Percentiles rank a stretch among this genome's conserved stretches.
These are phyloP conservation scores for Nansenia antarctica DNA, from an alignment of 2,113 vertebrate species.

Conservation along the genomic window DNA sequence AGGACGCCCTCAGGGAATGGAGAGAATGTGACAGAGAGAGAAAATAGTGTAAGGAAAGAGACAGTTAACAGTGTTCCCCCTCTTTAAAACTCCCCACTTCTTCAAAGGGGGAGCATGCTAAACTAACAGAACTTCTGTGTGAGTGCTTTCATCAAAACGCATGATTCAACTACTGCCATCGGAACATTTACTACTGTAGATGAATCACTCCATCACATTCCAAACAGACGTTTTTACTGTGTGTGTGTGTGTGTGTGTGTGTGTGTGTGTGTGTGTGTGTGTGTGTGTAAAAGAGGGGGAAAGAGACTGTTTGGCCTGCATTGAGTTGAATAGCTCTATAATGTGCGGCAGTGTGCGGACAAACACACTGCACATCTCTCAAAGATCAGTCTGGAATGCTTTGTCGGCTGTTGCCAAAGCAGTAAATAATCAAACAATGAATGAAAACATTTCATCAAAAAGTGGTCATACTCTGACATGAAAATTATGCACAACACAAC, in stretches of 20 bases:
- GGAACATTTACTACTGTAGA: constrained; percentile 8
- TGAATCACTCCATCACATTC: constrained; percentile 17
- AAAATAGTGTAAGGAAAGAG: not conserved
- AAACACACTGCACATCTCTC: not conserved
- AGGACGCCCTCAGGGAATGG: constrained; percentile 22
- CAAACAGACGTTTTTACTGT: not conserved
- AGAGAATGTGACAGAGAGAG: constrained; percentile 18
- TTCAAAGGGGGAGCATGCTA: constrained; percentile 2
- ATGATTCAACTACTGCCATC: constrained; percentile 21
- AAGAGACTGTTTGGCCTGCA: not conserved
- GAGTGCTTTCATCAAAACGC: constrained; percentile 13
- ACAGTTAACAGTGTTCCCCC: not conserved
- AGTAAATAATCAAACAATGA: not conserved
- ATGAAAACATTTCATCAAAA: not conserved
- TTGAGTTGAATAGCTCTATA: not conserved
- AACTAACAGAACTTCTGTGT: constrained; percentile 12
- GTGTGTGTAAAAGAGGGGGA: not conserved
- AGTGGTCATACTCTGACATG: not conserved
- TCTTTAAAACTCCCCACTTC: constrained; percentile 10
- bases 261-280: too few relatives aligned
- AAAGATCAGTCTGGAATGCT: not conserved
- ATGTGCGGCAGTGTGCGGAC: not conserved
- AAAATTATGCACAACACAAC: not conserved
- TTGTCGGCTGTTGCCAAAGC: not conserved
- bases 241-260: not conserved